phyloP scores from a whole-genome alignment of 2,113 vertebrate genomes.

The Podilymbus podiceps region DNA sequence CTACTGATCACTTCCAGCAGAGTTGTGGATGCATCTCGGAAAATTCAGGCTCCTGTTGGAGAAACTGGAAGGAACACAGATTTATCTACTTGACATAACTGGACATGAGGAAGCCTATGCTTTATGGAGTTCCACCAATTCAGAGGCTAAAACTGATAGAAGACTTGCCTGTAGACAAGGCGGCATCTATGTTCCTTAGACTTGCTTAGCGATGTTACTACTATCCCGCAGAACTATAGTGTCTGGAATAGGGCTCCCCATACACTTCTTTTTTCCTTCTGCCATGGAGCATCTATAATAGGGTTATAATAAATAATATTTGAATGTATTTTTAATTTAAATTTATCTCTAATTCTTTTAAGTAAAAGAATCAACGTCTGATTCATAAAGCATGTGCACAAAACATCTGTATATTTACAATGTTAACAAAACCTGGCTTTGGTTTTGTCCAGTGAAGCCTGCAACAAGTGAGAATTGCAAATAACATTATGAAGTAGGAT shows the following conservation, averaged over 20 bases:
- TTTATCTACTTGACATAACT: neutral
- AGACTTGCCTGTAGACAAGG: neutral
- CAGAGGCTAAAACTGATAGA: neutral
- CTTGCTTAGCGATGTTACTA: neutral
- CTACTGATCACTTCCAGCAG: neutral
- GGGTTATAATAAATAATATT: neutral
- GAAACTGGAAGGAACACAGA: neutral
- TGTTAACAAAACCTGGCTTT: neutral
- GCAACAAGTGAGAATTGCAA: neutral
- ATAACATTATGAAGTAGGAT: neutral
- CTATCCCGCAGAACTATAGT: neutral
- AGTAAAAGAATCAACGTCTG: neutral
- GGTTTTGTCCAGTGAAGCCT: neutral
- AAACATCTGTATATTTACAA: neutral
- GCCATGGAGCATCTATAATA: neutral
- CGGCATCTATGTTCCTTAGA: neutral
- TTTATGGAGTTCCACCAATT: neutral
- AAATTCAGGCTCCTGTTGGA: neutral
- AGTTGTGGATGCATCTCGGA: neutral
- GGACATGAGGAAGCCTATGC: neutral
- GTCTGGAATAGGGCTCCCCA: neutral
- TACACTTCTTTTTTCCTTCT: neutral
- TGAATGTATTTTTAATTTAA: neutral
- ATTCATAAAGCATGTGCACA: neutral
- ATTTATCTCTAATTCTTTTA: neutral